phyloP scores from a whole-genome alignment of 2,888 invertebrate species.

The Drosophila meridiana region DNA sequence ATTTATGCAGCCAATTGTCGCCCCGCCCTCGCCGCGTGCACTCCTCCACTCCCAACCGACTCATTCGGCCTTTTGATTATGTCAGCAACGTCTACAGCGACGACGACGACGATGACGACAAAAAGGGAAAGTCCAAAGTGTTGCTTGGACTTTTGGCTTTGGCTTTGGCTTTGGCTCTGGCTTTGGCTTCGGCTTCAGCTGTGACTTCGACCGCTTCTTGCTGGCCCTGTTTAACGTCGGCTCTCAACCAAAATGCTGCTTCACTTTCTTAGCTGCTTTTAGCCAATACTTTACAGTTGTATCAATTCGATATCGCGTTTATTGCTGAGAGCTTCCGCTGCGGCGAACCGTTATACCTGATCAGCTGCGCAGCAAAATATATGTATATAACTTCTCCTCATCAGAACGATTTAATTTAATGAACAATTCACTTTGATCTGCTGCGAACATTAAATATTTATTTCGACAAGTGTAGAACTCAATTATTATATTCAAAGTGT shows the following conservation, averaged over 20 bases:
- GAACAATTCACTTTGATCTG: background rate
- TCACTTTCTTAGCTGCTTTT: conserved; percentile 63
- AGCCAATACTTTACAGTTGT: conserved; percentile 48
- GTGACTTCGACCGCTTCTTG: conserved; percentile 15
- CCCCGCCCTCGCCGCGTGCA: conserved; percentile 15
- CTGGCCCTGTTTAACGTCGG: conserved; percentile 30
- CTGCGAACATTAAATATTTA: background rate
- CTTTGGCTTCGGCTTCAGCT: conserved; percentile 11
- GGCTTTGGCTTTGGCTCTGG: conserved; percentile 26
- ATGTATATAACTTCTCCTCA: background rate
- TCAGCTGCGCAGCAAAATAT: conserved; percentile 12
- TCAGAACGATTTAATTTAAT: background rate
- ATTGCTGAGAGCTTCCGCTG: conserved; percentile 55
- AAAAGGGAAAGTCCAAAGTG: conserved; percentile 73
- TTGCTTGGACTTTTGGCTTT: conserved; percentile 32
- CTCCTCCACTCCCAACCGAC: conserved; percentile 22
- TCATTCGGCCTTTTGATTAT: conserved; percentile 59
- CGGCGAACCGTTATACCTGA: conserved; percentile 29
- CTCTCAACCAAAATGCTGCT: conserved; percentile 49
- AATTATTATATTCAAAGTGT: background rate
- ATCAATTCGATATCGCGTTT: conserved; percentile 18
- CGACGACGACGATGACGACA: conserved; percentile 46
- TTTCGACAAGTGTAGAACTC: background rate
- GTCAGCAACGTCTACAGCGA: conserved; percentile 52
- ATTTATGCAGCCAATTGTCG: conserved; percentile 60